Percentiles rank a stretch among this genome's conserved stretches.
Evolutionary conservation across 2,113 vertebrate species (phyloP).

Genomic region (pig (Sus scrofa)): DNA sequence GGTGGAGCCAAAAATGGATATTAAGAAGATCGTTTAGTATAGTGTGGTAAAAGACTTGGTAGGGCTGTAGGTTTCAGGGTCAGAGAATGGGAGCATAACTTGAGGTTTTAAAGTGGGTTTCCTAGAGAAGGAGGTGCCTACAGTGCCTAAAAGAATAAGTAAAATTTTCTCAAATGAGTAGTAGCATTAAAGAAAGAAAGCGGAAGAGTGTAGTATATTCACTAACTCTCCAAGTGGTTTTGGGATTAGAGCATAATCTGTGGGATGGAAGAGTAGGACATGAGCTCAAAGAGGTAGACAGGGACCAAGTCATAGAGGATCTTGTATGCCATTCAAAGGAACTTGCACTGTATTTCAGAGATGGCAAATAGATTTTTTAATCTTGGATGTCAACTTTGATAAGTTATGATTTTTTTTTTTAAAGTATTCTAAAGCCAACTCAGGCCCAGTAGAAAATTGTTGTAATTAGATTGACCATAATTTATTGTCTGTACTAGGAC

Average conservation of each 20-base stretch:
- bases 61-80: neutral
- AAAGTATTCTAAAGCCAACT: neutral
- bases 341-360: neutral
- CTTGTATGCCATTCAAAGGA: neutral
- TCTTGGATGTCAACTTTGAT: neutral
- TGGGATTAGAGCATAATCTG: neutral
- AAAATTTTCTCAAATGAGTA: neutral
- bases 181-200: neutral
- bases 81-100: neutral
- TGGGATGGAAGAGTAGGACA: neutral
- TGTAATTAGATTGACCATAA: neutral
- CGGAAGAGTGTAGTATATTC: neutral
- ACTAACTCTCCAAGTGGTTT: neutral
- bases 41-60: neutral
- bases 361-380: neutral
- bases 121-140: neutral
- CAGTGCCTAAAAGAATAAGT: neutral
- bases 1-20: neutral
- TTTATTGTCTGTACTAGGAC: neutral
- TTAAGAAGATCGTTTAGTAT: neutral
- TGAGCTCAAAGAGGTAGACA: neutral
- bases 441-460: constrained; percentile 3
- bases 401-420: constrained; percentile 4
- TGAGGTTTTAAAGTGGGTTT: neutral
- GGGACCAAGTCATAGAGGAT: neutral